Evolutionary conservation across 2,797 vertebrate species (phyloP).

Genomic region (Apogon hyalosoma): DNA sequence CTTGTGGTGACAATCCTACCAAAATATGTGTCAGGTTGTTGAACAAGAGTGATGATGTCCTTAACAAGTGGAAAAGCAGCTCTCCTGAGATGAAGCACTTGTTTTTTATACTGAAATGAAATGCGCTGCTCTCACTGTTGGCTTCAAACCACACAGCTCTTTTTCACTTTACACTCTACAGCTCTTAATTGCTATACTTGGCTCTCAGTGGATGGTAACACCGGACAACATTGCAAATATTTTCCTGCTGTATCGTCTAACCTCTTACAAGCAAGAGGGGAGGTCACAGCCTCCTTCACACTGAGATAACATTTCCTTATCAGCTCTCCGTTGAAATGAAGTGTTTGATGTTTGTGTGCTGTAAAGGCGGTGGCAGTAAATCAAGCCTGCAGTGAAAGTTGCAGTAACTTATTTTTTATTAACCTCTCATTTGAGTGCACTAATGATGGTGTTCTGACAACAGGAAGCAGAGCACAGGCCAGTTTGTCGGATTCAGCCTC

Average conservation of each 20-base stretch:
- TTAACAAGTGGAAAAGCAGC: conserved; percentile 50
- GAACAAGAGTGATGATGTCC: conserved; percentile 81
- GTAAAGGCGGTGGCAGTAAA: conserved; percentile 66
- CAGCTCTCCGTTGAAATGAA: conserved; percentile 66
- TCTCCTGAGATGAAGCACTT: conserved; percentile 33
- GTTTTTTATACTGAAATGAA: conserved; percentile 41
- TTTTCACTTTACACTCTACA: conserved; percentile 23
- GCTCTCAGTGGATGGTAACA: conserved; percentile 43
- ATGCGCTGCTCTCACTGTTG: conserved; percentile 33
- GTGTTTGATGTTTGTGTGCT: conserved; percentile 65
- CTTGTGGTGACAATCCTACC: conserved; percentile 84
- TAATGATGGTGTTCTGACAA: conserved; percentile 75
- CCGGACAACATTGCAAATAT: conserved; percentile 53
- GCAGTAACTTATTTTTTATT: conserved; percentile 69
- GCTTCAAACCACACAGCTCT: conserved; percentile 39
- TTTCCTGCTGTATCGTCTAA: conserved; percentile 49
- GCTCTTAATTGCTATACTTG: conserved; percentile 48
- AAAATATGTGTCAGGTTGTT: conserved; percentile 83
- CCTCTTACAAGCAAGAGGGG: conserved; percentile 52
- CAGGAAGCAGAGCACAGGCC: conserved; percentile 85
- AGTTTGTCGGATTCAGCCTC: conserved; percentile 82
- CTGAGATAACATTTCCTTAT: conserved; percentile 75
- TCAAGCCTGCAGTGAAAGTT: conserved; percentile 68
- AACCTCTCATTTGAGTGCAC: conserved; percentile 50
- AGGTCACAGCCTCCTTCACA: conserved; percentile 67